phyloP scores from a whole-genome alignment of 2,113 vertebrate genomes.

The Brachypodius melanocephalos region DNA sequence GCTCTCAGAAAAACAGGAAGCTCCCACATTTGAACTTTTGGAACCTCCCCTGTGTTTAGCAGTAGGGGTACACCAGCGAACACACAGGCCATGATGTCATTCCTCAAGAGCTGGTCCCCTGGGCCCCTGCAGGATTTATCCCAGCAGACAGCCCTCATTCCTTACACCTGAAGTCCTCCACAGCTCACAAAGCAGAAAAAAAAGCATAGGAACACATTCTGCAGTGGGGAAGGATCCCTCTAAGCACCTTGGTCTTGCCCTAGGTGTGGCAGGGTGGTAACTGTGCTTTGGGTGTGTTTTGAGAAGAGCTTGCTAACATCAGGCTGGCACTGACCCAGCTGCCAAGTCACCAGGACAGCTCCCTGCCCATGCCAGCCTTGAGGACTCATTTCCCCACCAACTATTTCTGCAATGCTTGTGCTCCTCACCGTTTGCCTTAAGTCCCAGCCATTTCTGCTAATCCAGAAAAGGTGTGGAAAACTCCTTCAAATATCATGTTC shows the following conservation, averaged over 20 bases:
- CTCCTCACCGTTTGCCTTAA: not conserved
- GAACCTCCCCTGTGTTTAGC: not conserved
- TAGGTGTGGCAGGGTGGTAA: not conserved
- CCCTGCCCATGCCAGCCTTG: not conserved
- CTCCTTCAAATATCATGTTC: not conserved
- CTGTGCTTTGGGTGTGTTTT: not conserved
- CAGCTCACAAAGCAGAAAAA: not conserved
- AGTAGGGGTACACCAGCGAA: not conserved
- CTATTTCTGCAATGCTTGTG: not conserved
- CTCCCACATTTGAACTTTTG: not conserved
- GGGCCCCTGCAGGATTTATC: fast-evolving
- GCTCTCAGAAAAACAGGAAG: not conserved
- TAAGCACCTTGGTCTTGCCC: not conserved
- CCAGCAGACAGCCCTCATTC: not conserved
- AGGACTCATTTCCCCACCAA: not conserved
- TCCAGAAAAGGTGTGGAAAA: not conserved
- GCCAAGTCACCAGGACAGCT: not conserved
- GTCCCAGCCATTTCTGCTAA: not conserved
- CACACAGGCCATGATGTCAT: fast-evolving
- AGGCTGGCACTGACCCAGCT: not conserved
- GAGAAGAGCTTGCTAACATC: not conserved
- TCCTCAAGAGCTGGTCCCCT: not conserved
- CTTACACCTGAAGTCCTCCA: not conserved
- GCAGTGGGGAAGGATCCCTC: too few relatives aligned
- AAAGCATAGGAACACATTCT: too few relatives aligned